A percentile compares a stretch with the other conserved stretches of the same genome.
These are phyloP conservation scores for Leguminivora glycinivorella DNA, from an alignment of 1,140 invertebrate genomes.

Conservation along the genomic window DNA sequence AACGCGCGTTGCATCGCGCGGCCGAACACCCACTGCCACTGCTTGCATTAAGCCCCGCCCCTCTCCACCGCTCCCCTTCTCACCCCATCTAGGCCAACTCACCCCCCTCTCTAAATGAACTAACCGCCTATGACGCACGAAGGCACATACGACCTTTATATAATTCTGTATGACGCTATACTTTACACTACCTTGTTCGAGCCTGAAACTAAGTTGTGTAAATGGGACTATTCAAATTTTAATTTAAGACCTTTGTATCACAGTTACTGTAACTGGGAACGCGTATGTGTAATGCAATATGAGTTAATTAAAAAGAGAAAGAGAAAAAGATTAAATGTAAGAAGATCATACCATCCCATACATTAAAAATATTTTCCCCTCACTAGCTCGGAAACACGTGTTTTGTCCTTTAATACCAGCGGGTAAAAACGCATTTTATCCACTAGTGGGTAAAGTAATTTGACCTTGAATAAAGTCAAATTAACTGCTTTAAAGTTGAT, in stretches of 20 bases:
- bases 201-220: not conserved
- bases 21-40: not conserved
- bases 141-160: not conserved
- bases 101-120: not conserved
- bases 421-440: too few species aligned
- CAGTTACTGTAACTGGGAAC: not conserved
- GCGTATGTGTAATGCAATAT: not conserved
- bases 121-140: not conserved
- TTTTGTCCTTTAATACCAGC: too few species aligned
- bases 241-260: not conserved
- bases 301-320: too few species aligned
- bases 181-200: not conserved
- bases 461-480: too few species aligned
- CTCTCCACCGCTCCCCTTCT: not conserved
- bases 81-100: conserved; percentile 7
- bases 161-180: not conserved
- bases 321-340: too few species aligned
- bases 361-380: too few species aligned
- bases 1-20: not conserved
- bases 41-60: conserved; percentile 16
- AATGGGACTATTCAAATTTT: not conserved
- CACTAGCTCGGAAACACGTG: too few species aligned
- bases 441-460: too few species aligned
- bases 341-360: too few species aligned
- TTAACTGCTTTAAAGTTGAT: too few species aligned